Evolutionary conservation across 1,140 invertebrate genomes (phyloP), one percentile per base, ranked within the genome.

Genomic region (Pseudoatta argentina): DNA sequence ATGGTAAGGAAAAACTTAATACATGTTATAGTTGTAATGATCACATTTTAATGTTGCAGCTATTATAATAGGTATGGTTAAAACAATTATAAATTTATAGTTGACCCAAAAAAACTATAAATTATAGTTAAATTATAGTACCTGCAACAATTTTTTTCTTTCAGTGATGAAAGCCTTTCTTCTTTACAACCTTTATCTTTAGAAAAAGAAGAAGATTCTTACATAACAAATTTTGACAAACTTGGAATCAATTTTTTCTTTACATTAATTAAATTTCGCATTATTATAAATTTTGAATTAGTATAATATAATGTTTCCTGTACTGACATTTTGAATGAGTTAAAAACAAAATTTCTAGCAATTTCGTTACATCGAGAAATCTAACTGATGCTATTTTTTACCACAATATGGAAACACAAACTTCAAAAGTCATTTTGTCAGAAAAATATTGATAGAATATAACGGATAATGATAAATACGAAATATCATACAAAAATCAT

Each of bases 391-490:
- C 12, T 30, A 14, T 64, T 82, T 73, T 59, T 55, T 63, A 30
- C 4, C 18, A 30, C 27, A 16, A 83, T 73, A 48, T 8, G 24
- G 2, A 81, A 81, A 81, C 21, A 1, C 14, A 1, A 61, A 73
- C 3, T 75, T 75, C 7, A 27, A 73, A 48, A 83, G 44, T 83
- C 63, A 44, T 63, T 63, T 75, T 18, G 14, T 44, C 1, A 57
- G 55, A 24, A 59, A 61, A 51, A 34, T 75, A 16, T 63, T 83
- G 55, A 83, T 51, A 61, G 69, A 75, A 39, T 83, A 83, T 83
- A 55, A 83, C 18, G 69, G 79, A 83, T 83, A 83, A 83, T 75
- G 69, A 83, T 21, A 83, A 73, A 75, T 75, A 61, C 14, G 10
- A 61, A 61, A 3, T 61, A 21, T 21, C 21, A 21, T 21, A 63